Base-by-base conservation (phyloP, 2,888 invertebrate species). In the Spodoptera exigua region DNA sequence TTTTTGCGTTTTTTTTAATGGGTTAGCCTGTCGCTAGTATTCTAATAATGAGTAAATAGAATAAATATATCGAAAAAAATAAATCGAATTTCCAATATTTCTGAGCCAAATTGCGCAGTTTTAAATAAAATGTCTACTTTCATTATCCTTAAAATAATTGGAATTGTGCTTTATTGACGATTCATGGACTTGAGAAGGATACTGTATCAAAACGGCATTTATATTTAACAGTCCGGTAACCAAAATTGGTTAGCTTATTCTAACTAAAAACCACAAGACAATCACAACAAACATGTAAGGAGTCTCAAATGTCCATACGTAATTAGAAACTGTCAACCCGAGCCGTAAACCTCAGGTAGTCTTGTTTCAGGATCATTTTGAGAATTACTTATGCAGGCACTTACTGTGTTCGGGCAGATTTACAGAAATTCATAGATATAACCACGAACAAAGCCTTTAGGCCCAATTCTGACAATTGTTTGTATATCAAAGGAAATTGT, bases 251-350 rank as follows among this genome's bases (percentile, higher is more conserved):
- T 58, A 21, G n/a, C 44, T 58, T 58, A 58, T 57, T 36, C 48
- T 16, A 58, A 48, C 59, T 39, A 32, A 58, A 66, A 58, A 49
- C 59, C 48, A 10, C 62, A 36, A 45, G 48, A 63, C 44, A 66
- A 49, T 57, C 59, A 66, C 39, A 32, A 45, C 57, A 48, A 57
- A 36, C 44, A 32, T 45, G 48, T 45, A 39, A 48, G 16, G 40
- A 48, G 59, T 37, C 48, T 66, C 27, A 35, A 58, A 58, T 40
- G 44, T 63, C 44, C 59, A 45, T 63, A 66, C 21, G 48, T 63
- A 45, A 63, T 63, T 63, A 48, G 39, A 63, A 66, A 63, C 66
- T 63, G 59, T 63, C 62, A 58, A 49, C 48, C 59, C 44, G 4
- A 21, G 7, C 27, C 18, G 16, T 46, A 46, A 43, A 45, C 39